Evolutionary conservation across 2,113 vertebrate genomes (phyloP).

Genomic region (Zootoca vivipara): DNA sequence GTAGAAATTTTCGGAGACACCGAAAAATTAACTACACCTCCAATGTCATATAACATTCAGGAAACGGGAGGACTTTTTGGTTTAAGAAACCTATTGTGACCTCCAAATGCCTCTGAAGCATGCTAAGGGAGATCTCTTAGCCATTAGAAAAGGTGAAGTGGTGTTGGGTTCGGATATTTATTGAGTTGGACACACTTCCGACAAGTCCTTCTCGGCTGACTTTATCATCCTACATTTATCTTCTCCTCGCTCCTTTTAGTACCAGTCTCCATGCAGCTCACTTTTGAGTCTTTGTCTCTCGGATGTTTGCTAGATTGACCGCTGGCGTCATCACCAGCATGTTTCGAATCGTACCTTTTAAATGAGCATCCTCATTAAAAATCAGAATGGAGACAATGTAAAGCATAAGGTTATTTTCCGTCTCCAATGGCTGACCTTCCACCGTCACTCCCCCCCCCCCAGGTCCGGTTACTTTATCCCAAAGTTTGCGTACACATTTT

Average conservation of each 20-base stretch:
- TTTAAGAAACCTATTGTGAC: not conserved
- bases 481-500: conserved; percentile 8
- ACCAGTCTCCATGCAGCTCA: not conserved
- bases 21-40: too few relatives aligned
- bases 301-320: conserved; percentile 47
- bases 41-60: not conserved
- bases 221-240: not conserved
- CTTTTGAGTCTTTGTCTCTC: conserved; percentile 32
- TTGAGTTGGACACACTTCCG: conserved; percentile 27
- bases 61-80: not conserved
- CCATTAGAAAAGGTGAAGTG: not conserved
- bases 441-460: not conserved
- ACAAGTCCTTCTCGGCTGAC: conserved; percentile 3
- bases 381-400: not conserved
- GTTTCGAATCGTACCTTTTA: conserved; percentile 33
- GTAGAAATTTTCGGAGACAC: too few relatives aligned
- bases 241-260: conserved; percentile 15
- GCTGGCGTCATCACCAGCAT: conserved; percentile 42
- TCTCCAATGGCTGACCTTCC: conserved; percentile 23
- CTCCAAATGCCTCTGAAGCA: not conserved
- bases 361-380: conserved; percentile 19
- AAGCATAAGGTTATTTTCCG: not conserved
- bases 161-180: not conserved
- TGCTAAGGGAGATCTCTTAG: not conserved
- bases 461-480: not conserved